These are phyloP conservation scores for Lethenteron camtschaticum DNA, from an alignment of 2,113 vertebrate genomes.

Conservation along the genomic window DNA sequence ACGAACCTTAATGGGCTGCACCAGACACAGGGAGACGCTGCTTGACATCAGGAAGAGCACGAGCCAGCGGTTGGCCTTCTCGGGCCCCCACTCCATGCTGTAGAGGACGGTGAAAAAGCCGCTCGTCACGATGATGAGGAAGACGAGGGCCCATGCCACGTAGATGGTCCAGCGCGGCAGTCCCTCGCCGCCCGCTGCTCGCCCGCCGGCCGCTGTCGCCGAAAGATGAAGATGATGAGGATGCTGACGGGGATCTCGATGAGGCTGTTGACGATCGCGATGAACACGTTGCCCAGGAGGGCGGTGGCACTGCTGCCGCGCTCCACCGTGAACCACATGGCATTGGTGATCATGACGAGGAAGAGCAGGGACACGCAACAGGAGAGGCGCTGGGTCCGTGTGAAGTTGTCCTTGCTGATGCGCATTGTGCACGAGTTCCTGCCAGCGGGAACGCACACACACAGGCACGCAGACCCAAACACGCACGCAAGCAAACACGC, in stretches of 20 bases:
- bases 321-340: neutral
- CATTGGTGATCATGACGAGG: conserved; percentile 1
- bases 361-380: conserved; percentile 2
- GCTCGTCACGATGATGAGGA: neutral
- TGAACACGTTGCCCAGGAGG: neutral
- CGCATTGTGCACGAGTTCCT: no score
- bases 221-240: neutral
- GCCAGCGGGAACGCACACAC: no score
- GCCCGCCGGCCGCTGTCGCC: neutral
- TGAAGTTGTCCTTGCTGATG: neutral
- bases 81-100: conserved; percentile 2
- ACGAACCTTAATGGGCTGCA: neutral
- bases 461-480: no score
- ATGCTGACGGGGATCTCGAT: conserved; percentile 3
- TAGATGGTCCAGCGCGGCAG: conserved; percentile 2
- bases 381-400: neutral
- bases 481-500: no score
- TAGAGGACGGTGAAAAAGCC: neutral
- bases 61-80: conserved; percentile 1
- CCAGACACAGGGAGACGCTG: neutral
- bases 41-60: neutral
- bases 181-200: neutral
- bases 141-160: neutral
- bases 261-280: neutral
- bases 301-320: no score